A percentile compares a stretch with the other conserved stretches of the same genome.
These are phyloP conservation scores for Diorhabda elongata DNA, from an alignment of 1,140 invertebrate genomes.

Conservation along the genomic window DNA sequence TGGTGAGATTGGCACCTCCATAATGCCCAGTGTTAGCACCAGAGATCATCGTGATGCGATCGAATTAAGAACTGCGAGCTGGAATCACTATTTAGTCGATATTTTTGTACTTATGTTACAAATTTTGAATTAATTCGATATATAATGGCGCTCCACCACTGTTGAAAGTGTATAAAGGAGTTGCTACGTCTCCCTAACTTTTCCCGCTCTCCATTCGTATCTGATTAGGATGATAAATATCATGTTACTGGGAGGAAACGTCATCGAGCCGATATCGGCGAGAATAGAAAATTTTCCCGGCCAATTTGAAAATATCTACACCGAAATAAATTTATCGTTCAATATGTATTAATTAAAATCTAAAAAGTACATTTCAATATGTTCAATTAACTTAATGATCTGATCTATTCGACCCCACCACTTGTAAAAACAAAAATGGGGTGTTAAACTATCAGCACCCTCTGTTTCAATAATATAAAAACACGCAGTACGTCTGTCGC, in stretches of 20 bases:
- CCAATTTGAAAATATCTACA: too few relatives aligned
- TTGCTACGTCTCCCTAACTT: not conserved
- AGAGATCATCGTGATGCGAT: too few relatives aligned
- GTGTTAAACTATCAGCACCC: constrained; percentile 9
- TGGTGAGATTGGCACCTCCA: too few relatives aligned
- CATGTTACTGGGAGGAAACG: not conserved
- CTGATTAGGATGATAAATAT: constrained; percentile 3
- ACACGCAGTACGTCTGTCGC: constrained; percentile 5
- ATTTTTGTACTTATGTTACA: not conserved
- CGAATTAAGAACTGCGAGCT: too few relatives aligned
- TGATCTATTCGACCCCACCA: not conserved
- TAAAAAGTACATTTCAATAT: not conserved
- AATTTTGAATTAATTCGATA: not conserved
- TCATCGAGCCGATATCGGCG: not conserved
- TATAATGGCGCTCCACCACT: not conserved
- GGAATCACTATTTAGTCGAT: not conserved
- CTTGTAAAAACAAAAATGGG: constrained; percentile 7
- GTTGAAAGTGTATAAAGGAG: not conserved
- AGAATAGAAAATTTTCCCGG: not conserved
- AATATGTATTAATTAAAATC: too few relatives aligned
- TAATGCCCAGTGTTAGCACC: too few relatives aligned
- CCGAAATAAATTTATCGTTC: too few relatives aligned
- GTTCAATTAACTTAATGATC: not conserved
- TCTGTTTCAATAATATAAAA: constrained; percentile 7
- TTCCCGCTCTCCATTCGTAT: not conserved